phyloP scores from a whole-genome alignment of 2,888 invertebrate genomes.

The Anthophora plumipes region DNA sequence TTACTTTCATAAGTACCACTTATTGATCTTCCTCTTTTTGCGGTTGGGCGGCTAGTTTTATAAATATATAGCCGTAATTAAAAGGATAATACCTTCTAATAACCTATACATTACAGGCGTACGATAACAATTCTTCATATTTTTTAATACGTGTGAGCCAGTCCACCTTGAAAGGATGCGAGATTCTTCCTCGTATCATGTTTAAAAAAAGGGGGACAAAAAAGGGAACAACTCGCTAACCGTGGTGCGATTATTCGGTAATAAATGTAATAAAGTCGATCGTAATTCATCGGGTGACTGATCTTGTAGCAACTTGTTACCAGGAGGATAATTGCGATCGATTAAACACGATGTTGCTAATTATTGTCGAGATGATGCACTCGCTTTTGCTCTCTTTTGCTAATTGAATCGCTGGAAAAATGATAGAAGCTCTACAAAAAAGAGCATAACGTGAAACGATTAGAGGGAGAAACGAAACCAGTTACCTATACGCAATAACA shows the following conservation, averaged over 20 bases:
- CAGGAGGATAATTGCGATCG: constrained; percentile 53
- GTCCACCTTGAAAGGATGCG: constrained; percentile 7
- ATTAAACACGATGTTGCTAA: constrained; percentile 49
- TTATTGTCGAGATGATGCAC: constrained; percentile 2
- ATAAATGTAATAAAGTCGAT: constrained; percentile 38
- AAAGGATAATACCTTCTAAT: not conserved
- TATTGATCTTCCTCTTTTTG: no score
- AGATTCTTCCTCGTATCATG: not conserved
- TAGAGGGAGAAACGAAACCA: not conserved
- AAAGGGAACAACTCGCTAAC: no score
- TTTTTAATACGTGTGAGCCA: not conserved
- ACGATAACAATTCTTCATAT: constrained; percentile 1
- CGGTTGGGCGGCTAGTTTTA: no score
- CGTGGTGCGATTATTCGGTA: constrained; percentile 1
- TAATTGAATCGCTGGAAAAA: constrained; percentile 8
- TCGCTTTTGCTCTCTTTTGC: constrained; percentile 4
- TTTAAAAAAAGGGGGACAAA: constrained; percentile 11
- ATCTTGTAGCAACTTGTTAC: constrained; percentile 34
- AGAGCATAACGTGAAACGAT: not conserved
- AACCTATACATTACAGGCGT: not conserved
- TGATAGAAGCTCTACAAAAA: not conserved
- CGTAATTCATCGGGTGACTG: constrained; percentile 48
- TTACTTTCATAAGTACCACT: no score
- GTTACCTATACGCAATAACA: not conserved
- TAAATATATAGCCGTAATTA: no score